Conservation (phyloP, 2,797 vertebrate species). For the Garrulus glandarius region DNA sequence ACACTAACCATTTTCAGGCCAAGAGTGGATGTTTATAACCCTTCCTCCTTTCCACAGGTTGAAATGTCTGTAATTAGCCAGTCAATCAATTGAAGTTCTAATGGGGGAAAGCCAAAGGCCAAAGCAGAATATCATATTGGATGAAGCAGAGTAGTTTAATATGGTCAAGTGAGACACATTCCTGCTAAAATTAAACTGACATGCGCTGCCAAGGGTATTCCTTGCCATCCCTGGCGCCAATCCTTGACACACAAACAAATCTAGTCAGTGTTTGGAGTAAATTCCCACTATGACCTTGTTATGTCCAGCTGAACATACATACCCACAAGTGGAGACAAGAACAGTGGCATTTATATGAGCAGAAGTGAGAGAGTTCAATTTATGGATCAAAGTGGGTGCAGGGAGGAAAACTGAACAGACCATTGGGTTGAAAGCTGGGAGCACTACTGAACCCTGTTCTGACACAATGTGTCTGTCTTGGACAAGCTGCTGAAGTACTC, state of each 20-base stretch:
- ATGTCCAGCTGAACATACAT: not conserved
- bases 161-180: not conserved
- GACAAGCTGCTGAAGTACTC: not conserved
- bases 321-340: rapidly evolving
- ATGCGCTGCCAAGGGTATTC: not conserved
- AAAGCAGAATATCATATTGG: not conserved
- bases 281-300: not conserved
- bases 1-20: not conserved
- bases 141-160: not conserved
- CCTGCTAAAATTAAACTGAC: not conserved
- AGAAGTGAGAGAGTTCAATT: not conserved
- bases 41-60: not conserved
- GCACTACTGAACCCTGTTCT: not conserved
- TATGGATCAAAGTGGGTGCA: not conserved
- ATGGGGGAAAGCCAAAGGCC: not conserved
- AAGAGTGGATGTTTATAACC: not conserved
- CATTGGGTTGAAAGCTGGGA: not conserved
- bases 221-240: not conserved
- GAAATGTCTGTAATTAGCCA: not conserved
- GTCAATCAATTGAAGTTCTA: not conserved
- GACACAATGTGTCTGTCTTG: not conserved
- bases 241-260: not conserved
- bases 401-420: not conserved
- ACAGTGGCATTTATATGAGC: not conserved
- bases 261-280: not conserved